Conservation (phyloP, 2,113 vertebrate species). For the Bambusicola thoracicus region DNA sequence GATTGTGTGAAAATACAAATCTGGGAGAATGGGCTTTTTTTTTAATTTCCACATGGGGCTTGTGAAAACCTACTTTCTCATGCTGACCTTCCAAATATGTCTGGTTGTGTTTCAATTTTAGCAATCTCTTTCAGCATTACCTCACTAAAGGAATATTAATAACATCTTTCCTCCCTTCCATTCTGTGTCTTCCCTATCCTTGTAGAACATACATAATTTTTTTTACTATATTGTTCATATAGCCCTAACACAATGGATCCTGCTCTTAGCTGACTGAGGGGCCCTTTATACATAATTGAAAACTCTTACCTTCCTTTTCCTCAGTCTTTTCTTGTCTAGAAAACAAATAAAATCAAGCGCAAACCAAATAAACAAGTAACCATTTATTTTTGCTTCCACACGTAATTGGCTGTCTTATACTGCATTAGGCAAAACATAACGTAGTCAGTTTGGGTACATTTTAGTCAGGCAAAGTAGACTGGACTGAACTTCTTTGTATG, state of each 20-base stretch:
- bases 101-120: not conserved
- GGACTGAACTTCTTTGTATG: not conserved
- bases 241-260: fast-evolving
- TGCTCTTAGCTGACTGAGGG: not conserved
- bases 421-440: not conserved
- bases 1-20: not conserved
- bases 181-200: not conserved
- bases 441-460: not conserved
- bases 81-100: not conserved
- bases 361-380: not conserved
- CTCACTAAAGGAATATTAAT: not conserved
- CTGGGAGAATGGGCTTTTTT: not conserved
- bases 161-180: not conserved
- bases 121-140: not conserved
- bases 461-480: not conserved
- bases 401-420: not conserved
- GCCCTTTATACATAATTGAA: not conserved
- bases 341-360: not conserved
- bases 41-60: not conserved
- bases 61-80: not conserved
- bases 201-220: not conserved
- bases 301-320: not conserved
- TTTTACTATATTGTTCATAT: not conserved
- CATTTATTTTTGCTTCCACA: not conserved
- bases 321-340: not conserved